Conservation (phyloP, 2,797 vertebrate species). For the Salmo trutta region DNA sequence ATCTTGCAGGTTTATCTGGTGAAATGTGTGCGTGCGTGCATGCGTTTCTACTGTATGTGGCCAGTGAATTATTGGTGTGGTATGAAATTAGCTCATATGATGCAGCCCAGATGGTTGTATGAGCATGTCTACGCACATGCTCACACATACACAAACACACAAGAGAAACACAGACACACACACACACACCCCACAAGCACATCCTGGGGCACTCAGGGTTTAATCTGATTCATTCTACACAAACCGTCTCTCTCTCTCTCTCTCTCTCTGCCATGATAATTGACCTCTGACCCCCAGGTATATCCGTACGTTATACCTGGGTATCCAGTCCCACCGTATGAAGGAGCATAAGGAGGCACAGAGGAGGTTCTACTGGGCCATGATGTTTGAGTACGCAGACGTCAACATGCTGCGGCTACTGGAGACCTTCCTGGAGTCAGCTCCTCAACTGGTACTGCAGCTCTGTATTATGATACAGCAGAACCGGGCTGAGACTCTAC, state of each 20-base stretch:
- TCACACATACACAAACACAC: too few relatives aligned
- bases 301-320: constrained; percentile 96
- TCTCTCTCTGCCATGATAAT: background rate
- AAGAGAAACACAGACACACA: background rate
- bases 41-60: too few relatives aligned
- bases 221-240: constrained; percentile 17
- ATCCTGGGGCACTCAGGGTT: constrained; percentile 34
- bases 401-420: constrained; percentile 98
- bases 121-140: background rate
- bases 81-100: constrained; percentile 1
- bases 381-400: constrained; percentile 99
- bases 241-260: constrained; percentile 28
- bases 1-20: too few relatives aligned
- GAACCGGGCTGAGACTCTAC: constrained; percentile 95
- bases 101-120: background rate
- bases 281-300: constrained; percentile 76
- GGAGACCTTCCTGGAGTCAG: constrained; percentile 96
- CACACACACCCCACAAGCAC: constrained; percentile 9
- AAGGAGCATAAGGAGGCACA: constrained; percentile 97
- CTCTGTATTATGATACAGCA: constrained; percentile 99
- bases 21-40: too few relatives aligned
- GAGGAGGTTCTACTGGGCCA: constrained; percentile 98
- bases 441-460: constrained; percentile 99
- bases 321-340: constrained; percentile 92
- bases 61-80: too few relatives aligned